Percentiles rank a stretch among this genome's conserved stretches.
phyloP scores from a whole-genome alignment of 2,888 invertebrate species.

The Acanthosepion lycidas region DNA sequence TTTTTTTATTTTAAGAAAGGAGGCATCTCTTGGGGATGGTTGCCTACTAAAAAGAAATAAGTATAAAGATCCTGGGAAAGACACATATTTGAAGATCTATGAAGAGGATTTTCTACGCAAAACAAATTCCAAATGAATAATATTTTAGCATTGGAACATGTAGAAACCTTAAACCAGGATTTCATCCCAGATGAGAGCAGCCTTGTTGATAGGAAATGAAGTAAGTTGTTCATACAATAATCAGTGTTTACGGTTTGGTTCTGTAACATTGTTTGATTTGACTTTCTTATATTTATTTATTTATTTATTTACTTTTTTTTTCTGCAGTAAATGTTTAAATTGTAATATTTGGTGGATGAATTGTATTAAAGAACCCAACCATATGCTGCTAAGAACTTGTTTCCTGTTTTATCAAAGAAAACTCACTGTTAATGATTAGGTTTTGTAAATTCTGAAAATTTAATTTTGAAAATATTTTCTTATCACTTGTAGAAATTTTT shows the following conservation, averaged over 20 bases:
- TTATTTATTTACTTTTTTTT: no score
- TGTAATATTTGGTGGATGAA: background rate
- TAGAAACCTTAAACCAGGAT: background rate
- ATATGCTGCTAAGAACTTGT: background rate
- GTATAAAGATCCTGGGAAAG: background rate
- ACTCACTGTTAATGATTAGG: no score
- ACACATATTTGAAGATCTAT: background rate
- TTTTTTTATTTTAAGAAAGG: background rate
- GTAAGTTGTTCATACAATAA: background rate
- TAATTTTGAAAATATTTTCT: no score
- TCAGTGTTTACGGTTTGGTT: background rate
- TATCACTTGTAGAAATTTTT: no score
- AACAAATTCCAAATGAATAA: background rate
- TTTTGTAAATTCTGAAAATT: no score
- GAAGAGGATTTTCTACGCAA: background rate
- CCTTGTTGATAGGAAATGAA: background rate
- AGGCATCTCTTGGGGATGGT: background rate
- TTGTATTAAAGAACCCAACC: background rate
- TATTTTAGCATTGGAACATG: background rate
- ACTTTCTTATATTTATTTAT: no score
- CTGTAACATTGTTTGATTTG: background rate
- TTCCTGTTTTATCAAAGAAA: no score
- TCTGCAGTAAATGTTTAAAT: conserved; percentile 5
- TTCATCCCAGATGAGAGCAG: background rate
- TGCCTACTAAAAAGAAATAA: no score